Percentiles rank a stretch among this genome's conserved stretches.
Evolutionary conservation across 2,797 vertebrate genomes (phyloP).

Genomic region (Cirrhinus molitorella): DNA sequence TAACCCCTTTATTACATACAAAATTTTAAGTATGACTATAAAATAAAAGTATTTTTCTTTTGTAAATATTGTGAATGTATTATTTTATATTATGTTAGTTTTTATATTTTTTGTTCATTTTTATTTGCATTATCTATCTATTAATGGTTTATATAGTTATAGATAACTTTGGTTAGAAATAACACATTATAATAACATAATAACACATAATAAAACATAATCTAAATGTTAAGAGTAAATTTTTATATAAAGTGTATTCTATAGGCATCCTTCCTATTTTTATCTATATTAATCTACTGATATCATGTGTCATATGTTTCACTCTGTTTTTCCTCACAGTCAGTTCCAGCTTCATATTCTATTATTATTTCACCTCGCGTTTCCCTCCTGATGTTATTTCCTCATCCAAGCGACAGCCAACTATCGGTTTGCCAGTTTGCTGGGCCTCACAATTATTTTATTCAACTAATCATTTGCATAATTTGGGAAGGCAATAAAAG

Average conservation of each 20-base stretch:
- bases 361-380: neutral
- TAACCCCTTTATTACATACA: too few species aligned
- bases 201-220: neutral
- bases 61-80: too few species aligned
- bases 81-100: too few species aligned
- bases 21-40: too few species aligned
- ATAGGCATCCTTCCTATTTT: neutral
- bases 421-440: constrained; percentile 51
- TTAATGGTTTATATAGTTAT: too few species aligned
- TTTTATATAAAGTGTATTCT: neutral
- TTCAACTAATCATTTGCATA: constrained; percentile 36
- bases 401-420: constrained; percentile 13
- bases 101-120: too few species aligned
- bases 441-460: constrained; percentile 49
- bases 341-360: neutral
- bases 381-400: constrained; percentile 13
- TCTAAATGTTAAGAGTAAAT: too few species aligned
- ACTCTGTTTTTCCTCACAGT: constrained; percentile 3
- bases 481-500: constrained; percentile 37
- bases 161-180: too few species aligned
- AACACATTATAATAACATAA: too few species aligned
- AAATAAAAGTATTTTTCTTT: too few species aligned
- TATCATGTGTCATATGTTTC: neutral
- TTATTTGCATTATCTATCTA: too few species aligned
- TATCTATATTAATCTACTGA: neutral